Percentiles rank a stretch among this genome's conserved stretches.
These are phyloP conservation scores for Rotaria socialis DNA, from an alignment of 2,888 invertebrate species.

Conservation along the genomic window DNA sequence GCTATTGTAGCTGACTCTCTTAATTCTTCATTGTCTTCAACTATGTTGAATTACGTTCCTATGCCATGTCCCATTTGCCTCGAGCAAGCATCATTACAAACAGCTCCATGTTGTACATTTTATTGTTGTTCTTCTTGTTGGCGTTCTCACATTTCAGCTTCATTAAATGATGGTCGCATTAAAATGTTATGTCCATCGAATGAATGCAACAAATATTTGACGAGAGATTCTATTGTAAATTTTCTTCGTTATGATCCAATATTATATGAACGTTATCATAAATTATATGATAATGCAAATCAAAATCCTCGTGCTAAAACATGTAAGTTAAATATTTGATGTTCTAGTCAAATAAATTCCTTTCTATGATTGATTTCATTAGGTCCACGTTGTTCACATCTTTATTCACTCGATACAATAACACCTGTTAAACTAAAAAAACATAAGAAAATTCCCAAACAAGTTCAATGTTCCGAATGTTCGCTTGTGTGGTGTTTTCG, in stretches of 20 bases:
- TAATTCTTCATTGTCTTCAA: not conserved
- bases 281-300: not conserved
- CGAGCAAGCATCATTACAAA: not conserved
- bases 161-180: not conserved
- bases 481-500: conserved; percentile 33
- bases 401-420: not conserved
- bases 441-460: conserved; percentile 37
- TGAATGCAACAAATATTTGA: conserved; percentile 26
- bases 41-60: not conserved
- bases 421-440: no score
- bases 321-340: not conserved
- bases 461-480: conserved; percentile 50
- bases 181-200: not conserved
- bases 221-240: not conserved
- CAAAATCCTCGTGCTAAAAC: conserved; percentile 28
- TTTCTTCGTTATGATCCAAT: not conserved
- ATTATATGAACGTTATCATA: conserved; percentile 31
- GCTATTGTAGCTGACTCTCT: not conserved
- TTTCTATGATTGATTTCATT: not conserved
- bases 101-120: not conserved
- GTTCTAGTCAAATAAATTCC: no score
- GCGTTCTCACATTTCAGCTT: not conserved
- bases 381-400: conserved; percentile 19
- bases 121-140: not conserved
- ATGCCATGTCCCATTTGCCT: not conserved